Percentiles rank a stretch among this genome's conserved stretches.
These are phyloP conservation scores for Zoanthus sociatus DNA, from an alignment of 92 coral and sea anemone species.

Conservation along the genomic window DNA sequence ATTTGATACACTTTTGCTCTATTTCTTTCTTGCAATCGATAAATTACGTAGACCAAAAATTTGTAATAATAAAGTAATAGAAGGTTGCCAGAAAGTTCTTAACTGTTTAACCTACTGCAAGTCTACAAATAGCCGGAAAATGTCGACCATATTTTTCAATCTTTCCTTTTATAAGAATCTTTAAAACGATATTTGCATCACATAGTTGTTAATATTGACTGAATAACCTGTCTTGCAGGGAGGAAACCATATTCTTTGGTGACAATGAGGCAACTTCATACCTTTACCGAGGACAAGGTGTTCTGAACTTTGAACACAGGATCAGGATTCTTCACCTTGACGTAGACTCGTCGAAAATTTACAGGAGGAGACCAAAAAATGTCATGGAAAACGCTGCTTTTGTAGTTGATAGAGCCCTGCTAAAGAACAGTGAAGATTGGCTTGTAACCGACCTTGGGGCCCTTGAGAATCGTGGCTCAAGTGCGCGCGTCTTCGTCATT, in stretches of 20 bases:
- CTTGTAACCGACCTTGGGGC: slow-evolving; percentile 61
- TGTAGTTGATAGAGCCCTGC: slow-evolving; percentile 47
- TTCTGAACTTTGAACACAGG: slow-evolving; percentile 36
- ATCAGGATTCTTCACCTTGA: slow-evolving; percentile 37
- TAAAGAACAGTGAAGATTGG: slow-evolving; percentile 65
- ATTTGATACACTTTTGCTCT: slow-evolving; percentile 16
- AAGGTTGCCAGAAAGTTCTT: slow-evolving; percentile 18
- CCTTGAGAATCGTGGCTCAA: slow-evolving; percentile 58
- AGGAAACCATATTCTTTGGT: slow-evolving; percentile 50
- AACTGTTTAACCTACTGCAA: slow-evolving; percentile 19
- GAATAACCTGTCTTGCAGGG: slow-evolving; percentile 19
- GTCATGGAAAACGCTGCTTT: slow-evolving; percentile 63
- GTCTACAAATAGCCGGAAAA: slow-evolving; percentile 11
- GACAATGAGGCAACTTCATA: slow-evolving; percentile 46
- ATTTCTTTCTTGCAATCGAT: slow-evolving; percentile 15
- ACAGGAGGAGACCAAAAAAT: slow-evolving; percentile 53
- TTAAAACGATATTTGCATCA: background rate
- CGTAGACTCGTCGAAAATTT: slow-evolving; percentile 56
- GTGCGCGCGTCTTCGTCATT: slow-evolving; percentile 49
- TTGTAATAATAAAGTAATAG: slow-evolving; percentile 19
- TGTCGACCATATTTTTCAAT: slow-evolving; percentile 7
- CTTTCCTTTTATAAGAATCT: background rate
- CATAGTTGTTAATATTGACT: slow-evolving; percentile 18
- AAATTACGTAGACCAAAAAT: slow-evolving; percentile 10
- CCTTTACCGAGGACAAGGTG: slow-evolving; percentile 53